Base-by-base conservation (phyloP, 2,797 vertebrate species). In the Channallabes apus region DNA sequence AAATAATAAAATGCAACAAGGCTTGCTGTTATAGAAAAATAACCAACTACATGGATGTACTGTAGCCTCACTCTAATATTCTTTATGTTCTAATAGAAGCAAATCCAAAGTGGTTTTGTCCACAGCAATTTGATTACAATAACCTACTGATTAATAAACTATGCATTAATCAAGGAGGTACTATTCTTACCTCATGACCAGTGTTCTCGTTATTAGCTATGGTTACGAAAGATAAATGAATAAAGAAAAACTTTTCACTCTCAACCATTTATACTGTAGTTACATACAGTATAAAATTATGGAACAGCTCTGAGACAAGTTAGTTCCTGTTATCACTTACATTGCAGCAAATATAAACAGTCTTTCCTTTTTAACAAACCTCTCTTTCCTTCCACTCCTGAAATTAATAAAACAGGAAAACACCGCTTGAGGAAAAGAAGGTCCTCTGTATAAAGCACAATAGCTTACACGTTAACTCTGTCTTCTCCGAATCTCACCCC, bases 281-380 rank as follows among this genome's bases (percentile, higher is more conserved):
- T 75, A 7, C n/a, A 27, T 54, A 54, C 32, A 32, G 32, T 32
- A 32, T 27, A 8, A 17, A 54, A n/a, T 27, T 75, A n/a, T 35
- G 27, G 27, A 77, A 58, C 9, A 59, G 8, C 2, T 58, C 15
- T 32, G 51, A 58, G n/a, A 9, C 51, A 76, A 9, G 15, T 59
- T 32, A 20, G 54, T 32, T 77, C 29, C 75, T 77, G 29, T 59
- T 59, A 59, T 77, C 51, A 32, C 54, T 77, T 22, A 22, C 29
- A 5, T 59, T 77, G 22, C 22, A 77, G 75, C 51, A 58, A 56
- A 77, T 77, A 78, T 78, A 78, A 62, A 59, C 75, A 78, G 54
- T 38, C 54, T 56, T 59, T 62, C 17, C 27, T 3, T 8, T 18
- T 27, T 54, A n/a, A 27, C 24, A 73, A 51, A 20, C 27, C 12